Conservation (phyloP, 2,113 vertebrate species). For the Microcebus jonahi region DNA sequence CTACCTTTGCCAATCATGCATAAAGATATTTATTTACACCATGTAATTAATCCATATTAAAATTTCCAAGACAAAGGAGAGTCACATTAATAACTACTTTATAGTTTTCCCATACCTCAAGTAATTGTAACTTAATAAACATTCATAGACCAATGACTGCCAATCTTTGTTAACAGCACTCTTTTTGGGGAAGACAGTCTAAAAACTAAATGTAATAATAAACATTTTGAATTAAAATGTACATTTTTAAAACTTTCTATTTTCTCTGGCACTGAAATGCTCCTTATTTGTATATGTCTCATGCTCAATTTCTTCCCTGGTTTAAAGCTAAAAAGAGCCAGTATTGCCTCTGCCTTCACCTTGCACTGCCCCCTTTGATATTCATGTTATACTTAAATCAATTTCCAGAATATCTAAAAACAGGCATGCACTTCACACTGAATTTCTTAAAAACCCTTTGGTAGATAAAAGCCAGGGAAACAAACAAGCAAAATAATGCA, state of each 20-base stretch:
- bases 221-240: constrained; percentile 65
- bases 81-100: constrained; percentile 79
- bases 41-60: constrained; percentile 67
- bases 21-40: constrained; percentile 68
- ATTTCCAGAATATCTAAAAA: constrained; percentile 80
- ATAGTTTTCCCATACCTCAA: constrained; percentile 79
- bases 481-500: constrained; percentile 87
- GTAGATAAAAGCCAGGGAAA: constrained; percentile 82
- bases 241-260: constrained; percentile 70
- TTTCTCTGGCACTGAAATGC: constrained; percentile 70
- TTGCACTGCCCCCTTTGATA: constrained; percentile 86
- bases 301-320: constrained; percentile 46
- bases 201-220: constrained; percentile 74
- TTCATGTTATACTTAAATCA: constrained; percentile 80
- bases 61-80: constrained; percentile 63
- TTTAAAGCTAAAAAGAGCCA: constrained; percentile 81
- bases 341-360: constrained; percentile 81
- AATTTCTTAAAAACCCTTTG: constrained; percentile 55
- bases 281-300: constrained; percentile 65
- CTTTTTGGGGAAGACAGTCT: constrained; percentile 58
- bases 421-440: constrained; percentile 80
- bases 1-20: constrained; percentile 21
- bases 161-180: constrained; percentile 61
- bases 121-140: constrained; percentile 78
- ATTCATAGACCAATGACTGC: constrained; percentile 69